Percentiles rank a stretch among this genome's conserved stretches.
phyloP scores from a whole-genome alignment of 2,797 vertebrate genomes.

The Cirrhinus molitorella region DNA sequence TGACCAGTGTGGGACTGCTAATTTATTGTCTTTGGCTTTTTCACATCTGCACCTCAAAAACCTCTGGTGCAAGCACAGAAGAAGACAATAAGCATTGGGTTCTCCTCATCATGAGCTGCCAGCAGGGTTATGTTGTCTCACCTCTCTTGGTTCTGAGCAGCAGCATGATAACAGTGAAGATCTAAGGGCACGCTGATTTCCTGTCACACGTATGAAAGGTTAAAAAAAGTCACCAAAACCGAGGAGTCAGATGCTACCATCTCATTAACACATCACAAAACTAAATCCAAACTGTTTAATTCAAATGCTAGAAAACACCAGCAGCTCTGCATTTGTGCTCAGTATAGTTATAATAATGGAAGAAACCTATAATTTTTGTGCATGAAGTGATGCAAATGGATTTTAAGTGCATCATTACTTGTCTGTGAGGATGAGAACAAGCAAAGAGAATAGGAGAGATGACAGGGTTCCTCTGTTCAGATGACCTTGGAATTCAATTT shows the following conservation, averaged over 20 bases:
- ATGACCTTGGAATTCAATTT: conserved; percentile 76
- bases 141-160: not conserved
- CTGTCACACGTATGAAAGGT: conserved; percentile 26
- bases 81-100: conserved; percentile 18
- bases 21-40: not conserved
- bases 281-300: conserved; percentile 3
- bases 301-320: not conserved
- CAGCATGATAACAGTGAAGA: not conserved
- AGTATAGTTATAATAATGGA: conserved; percentile 11
- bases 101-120: conserved; percentile 5
- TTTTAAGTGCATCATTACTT: conserved; percentile 54
- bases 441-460: not conserved
- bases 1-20: not conserved
- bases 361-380: conserved; percentile 23
- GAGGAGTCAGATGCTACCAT: not conserved
- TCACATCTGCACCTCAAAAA: not conserved
- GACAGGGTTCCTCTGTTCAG: conserved; percentile 60
- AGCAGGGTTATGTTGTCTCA: not conserved
- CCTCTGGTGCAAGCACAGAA: too few species aligned
- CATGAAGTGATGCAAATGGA: conserved; percentile 9
- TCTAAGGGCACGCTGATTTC: not conserved
- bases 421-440: conserved; percentile 53
- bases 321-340: not conserved
- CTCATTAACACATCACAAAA: conserved; percentile 27
- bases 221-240: not conserved